Evolutionary conservation across 2,113 vertebrate species (phyloP).

Genomic region (Trogon surrucura): DNA sequence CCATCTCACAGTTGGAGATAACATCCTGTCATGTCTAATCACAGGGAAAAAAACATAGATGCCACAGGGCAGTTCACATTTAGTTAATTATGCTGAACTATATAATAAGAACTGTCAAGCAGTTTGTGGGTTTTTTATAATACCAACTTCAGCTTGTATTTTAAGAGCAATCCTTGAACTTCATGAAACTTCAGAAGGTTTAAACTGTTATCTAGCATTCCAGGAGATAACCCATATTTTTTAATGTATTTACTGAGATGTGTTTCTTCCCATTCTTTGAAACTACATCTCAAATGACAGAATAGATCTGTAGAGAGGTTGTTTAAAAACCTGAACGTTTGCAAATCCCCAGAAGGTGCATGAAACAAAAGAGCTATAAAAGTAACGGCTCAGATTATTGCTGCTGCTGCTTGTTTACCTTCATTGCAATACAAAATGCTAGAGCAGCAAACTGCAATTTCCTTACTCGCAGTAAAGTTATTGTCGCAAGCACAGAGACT

Average conservation of each 20-base stretch:
- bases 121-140: neutral
- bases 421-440: neutral
- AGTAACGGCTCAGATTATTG: neutral
- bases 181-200: neutral
- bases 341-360: slow-evolving; percentile 2
- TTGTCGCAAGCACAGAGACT: neutral
- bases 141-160: slow-evolving; percentile 2
- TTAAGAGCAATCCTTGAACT: slow-evolving; percentile 26
- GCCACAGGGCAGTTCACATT: slow-evolving; percentile 32
- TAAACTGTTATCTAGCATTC: neutral
- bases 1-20: slow-evolving; percentile 67
- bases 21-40: slow-evolving; percentile 69
- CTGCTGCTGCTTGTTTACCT: neutral
- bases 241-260: neutral
- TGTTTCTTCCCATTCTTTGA: neutral
- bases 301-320: neutral
- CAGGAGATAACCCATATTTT: neutral
- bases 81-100: slow-evolving; percentile 56
- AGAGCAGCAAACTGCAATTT: neutral
- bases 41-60: slow-evolving; percentile 49
- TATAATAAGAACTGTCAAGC: slow-evolving; percentile 55
- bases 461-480: neutral
- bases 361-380: neutral
- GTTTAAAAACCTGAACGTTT: neutral
- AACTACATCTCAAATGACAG: neutral